phyloP scores from a whole-genome alignment of 2,797 vertebrate genomes.

The Mareca strepera region DNA sequence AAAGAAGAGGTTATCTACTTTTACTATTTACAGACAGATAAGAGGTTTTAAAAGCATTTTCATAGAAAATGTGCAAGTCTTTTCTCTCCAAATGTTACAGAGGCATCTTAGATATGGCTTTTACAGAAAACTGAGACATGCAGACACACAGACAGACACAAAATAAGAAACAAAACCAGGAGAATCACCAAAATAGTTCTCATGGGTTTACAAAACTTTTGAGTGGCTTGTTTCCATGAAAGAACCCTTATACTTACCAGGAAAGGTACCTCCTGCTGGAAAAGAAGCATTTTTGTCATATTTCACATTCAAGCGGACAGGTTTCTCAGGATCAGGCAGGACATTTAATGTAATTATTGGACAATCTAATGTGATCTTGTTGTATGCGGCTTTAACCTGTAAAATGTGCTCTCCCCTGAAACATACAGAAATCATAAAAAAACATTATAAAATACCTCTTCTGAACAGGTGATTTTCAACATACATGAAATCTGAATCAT shows the following conservation, averaged over 20 bases:
- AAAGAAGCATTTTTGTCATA: conserved; percentile 79
- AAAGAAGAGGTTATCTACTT: not conserved
- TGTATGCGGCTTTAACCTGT: conserved; percentile 78
- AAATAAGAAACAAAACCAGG: not conserved
- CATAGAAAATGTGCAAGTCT: not conserved
- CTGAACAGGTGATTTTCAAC: not conserved
- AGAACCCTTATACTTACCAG: conserved; percentile 80
- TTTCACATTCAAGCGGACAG: conserved; percentile 80
- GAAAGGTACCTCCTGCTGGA: conserved; percentile 84
- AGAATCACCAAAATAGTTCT: not conserved
- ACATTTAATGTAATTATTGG: conserved; percentile 84
- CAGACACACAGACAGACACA: not conserved
- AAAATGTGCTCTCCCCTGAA: conserved; percentile 87
- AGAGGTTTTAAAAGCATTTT: not conserved
- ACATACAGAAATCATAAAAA: conserved; percentile 18
- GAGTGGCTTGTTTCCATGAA: not conserved
- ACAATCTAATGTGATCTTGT: conserved; percentile 79
- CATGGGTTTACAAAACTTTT: not conserved
- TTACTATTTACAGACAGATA: not conserved
- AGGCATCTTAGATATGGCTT: not conserved
- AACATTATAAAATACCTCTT: not conserved
- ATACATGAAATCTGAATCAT: not conserved
- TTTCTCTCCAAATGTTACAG: not conserved
- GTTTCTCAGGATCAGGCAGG: conserved; percentile 87
- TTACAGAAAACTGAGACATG: not conserved